phyloP scores from a whole-genome alignment of 2,888 invertebrate species.

The Eilema caniola region DNA sequence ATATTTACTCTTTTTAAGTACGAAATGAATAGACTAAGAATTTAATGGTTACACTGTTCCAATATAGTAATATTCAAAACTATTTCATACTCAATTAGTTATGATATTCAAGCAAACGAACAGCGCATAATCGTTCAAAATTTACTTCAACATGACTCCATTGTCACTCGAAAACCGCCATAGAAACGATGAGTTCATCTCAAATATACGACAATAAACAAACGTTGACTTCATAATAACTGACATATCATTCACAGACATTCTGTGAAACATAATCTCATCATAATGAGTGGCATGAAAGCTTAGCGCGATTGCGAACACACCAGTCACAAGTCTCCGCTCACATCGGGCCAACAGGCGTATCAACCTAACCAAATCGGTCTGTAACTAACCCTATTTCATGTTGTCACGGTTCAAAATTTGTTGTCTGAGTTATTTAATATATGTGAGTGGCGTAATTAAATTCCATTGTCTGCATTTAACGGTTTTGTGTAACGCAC shows the following conservation, averaged over 20 bases:
- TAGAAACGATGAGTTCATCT: conserved; percentile 9
- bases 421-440: conserved; percentile 50
- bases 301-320: conserved; percentile 71
- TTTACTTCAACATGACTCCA: background rate
- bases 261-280: conserved; percentile 55
- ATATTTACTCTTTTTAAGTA: too few species aligned
- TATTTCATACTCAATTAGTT: background rate
- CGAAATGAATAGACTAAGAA: too few species aligned
- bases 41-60: too few species aligned
- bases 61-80: background rate
- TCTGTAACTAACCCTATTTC: conserved; percentile 57
- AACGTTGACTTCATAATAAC: conserved; percentile 40
- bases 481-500: conserved; percentile 52
- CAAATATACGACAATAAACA: conserved; percentile 18
- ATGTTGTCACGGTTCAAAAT: conserved; percentile 54
- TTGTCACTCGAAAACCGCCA: conserved; percentile 4
- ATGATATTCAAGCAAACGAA: too few species aligned
- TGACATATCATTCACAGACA: conserved; percentile 49
- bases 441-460: conserved; percentile 58
- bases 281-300: conserved; percentile 68
- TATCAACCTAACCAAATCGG: conserved; percentile 38
- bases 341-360: conserved; percentile 21
- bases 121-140: background rate
- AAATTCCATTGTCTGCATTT: conserved; percentile 63
- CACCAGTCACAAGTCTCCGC: conserved; percentile 62